Evolutionary conservation across 1,140 invertebrate genomes (phyloP).

Genomic region (Babylonia areolata): DNA sequence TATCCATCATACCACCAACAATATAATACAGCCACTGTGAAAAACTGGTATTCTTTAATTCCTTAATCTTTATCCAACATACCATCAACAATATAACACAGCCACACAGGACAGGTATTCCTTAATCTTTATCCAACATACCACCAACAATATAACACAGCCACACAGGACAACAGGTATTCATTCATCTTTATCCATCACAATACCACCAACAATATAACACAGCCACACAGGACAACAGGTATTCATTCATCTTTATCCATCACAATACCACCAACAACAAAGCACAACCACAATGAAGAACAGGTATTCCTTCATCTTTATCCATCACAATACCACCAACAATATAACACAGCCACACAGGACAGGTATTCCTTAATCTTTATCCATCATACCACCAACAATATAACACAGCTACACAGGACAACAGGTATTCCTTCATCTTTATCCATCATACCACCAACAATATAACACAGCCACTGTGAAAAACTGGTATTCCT

Average conservation of each 20-base stretch:
- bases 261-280: too few species aligned
- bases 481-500: too few species aligned
- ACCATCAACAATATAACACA: neutral
- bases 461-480: neutral
- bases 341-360: neutral
- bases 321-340: too few species aligned
- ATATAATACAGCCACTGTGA: neutral
- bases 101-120: too few species aligned
- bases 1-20: neutral
- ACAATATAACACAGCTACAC: neutral
- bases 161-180: too few species aligned
- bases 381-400: neutral
- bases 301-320: too few species aligned
- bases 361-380: too few species aligned
- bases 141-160: neutral
- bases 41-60: too few species aligned
- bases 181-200: neutral
- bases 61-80: neutral
- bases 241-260: too few species aligned
- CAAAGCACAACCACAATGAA: neutral
- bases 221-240: neutral
- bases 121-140: neutral
- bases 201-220: neutral
- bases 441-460: neutral
- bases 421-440: too few species aligned